These are phyloP conservation scores for Cetoscarus ocellatus DNA, from an alignment of 2,797 vertebrate genomes.

Conservation along the genomic window DNA sequence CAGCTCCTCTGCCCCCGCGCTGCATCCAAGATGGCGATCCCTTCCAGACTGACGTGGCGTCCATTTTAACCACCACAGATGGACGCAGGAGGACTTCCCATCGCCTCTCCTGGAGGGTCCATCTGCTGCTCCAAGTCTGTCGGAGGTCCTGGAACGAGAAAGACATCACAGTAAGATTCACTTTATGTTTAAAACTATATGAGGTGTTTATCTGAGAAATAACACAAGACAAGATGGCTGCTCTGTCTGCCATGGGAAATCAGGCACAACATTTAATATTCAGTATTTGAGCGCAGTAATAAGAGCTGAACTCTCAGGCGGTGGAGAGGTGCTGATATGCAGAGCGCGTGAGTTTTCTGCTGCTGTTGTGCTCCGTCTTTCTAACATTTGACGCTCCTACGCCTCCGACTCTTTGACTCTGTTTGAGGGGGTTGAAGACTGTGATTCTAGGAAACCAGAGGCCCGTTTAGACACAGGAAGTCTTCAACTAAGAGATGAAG, in stretches of 20 bases:
- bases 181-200: not conserved
- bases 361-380: not conserved
- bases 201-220: not conserved
- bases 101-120: constrained; percentile 1
- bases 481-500: constrained; percentile 51
- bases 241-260: not conserved
- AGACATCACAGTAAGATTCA: not conserved
- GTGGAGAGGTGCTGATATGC: too few species aligned
- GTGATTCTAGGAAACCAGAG: constrained; percentile 69
- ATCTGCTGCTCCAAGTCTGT: constrained; percentile 14
- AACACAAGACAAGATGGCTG: not conserved
- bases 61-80: constrained; percentile 35
- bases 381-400: constrained; percentile 6
- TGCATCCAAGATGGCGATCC: constrained; percentile 42
- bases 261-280: not conserved
- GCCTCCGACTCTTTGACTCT: constrained; percentile 25
- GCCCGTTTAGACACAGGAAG: constrained; percentile 55
- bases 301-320: not conserved
- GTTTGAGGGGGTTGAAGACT: constrained; percentile 42
- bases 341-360: not conserved
- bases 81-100: constrained; percentile 12
- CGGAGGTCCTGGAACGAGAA: constrained; percentile 48
- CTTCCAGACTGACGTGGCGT: not conserved
- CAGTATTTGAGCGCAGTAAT: constrained; percentile 1
- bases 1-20: not conserved